Base-by-base conservation (phyloP, 2,113 vertebrate species). In the Archilochus colubris region DNA sequence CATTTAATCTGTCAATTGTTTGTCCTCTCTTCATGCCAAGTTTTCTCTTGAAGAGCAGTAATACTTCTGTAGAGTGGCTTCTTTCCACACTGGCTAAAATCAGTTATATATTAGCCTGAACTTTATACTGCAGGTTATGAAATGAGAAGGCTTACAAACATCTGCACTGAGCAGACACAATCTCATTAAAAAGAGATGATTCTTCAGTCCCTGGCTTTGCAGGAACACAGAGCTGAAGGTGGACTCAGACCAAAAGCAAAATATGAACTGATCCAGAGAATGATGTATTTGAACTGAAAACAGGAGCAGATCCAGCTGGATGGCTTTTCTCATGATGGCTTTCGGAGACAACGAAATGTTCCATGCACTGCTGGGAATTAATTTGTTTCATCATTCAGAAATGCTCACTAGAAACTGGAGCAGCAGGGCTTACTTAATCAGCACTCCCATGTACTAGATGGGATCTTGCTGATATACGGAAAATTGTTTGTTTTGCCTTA, bases 91-190 rank as follows among this genome's bases (percentile, higher is more conserved):
- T 57, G 55, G 36, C 51, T 69, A 62, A 51, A 73, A 76, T 75
- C 59, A 82, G 63, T 91, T 89, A 82, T 59, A 3, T 24, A 86
- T 82, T 76, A 94, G 43, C 46, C 72, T 91, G 91, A 96, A 91
- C 89, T 94, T 95, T 91, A 95, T 36, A 51, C 59, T 3, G 2
- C 0, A 3, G 84, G 51, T 85, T 82, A 84, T 51, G 82, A 97
- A 92, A 95, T 27, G 46, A 55, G 44, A 72, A n/a, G n/a, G 27
- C 63, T 78, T 90, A 88, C 21, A 69, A 75, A 86, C 81, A 70
- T 12, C 24, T 51, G 55, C 79, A 67, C 24, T 11, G n/a, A 79
- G 74, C 74, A 91, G 69, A 66, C 58, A 66, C 1, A 40, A 82
- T 58, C 81, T 92, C 57, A 77, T 61, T 87, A 64, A 70, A 81